Conservation (phyloP, 2,113 vertebrate genomes). For the Thomomys bottae region DNA sequence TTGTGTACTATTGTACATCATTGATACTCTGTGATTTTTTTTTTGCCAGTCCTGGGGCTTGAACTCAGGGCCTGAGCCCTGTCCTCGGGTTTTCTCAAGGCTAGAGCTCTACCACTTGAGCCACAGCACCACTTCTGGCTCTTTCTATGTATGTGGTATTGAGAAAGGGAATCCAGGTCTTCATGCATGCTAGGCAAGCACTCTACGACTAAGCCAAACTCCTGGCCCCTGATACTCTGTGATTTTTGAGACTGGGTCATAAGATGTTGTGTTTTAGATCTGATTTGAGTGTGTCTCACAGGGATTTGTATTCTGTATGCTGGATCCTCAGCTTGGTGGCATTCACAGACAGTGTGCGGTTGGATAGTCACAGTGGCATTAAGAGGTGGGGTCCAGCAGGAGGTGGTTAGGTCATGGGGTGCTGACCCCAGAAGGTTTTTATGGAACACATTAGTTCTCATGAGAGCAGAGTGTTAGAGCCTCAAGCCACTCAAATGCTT, state of each 20-base stretch:
- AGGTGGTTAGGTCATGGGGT: neutral
- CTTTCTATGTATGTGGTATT: too few species aligned
- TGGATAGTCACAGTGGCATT: too few species aligned
- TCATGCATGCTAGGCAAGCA: too few species aligned
- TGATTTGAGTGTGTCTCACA: neutral
- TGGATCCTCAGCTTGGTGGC: neutral
- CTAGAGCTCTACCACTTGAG: too few species aligned
- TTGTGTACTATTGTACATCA: too few species aligned
- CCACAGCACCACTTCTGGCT: too few species aligned
- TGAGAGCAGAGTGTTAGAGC: neutral
- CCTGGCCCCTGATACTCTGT: neutral
- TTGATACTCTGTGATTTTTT: neutral
- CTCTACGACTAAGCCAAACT: too few species aligned
- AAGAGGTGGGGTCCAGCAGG: neutral
- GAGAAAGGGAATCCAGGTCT: too few species aligned
- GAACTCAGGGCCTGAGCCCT: too few species aligned
- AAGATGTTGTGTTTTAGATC: neutral
- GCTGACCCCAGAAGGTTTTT: neutral
- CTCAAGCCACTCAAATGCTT: neutral
- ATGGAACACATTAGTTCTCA: neutral
- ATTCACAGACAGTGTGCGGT: neutral
- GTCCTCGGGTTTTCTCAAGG: too few species aligned
- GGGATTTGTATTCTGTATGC: neutral
- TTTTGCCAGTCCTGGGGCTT: too few species aligned
- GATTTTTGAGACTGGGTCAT: neutral